These are phyloP conservation scores for Iselma pallidipennis DNA, from an alignment of 2,888 invertebrate genomes.

Conservation along the genomic window DNA sequence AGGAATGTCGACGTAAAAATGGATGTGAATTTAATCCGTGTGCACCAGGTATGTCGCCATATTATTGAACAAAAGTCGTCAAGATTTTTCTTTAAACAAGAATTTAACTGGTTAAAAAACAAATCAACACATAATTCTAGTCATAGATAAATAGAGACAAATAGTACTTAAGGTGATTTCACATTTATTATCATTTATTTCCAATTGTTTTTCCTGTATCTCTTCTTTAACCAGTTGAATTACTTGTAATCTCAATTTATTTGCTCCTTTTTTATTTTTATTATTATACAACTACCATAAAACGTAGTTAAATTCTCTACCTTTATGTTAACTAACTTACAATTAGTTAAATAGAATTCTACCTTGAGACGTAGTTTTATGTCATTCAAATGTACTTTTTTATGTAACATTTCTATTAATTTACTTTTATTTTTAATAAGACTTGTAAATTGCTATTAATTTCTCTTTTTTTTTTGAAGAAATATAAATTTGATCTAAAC, in stretches of 20 bases:
- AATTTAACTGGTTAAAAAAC: neutral
- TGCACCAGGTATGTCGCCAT: constrained; percentile 61
- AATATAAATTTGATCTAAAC: constrained; percentile 28
- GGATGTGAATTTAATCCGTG: constrained; percentile 75
- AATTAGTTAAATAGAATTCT: neutral
- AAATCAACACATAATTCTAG: no score
- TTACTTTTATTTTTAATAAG: neutral
- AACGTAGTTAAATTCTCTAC: neutral
- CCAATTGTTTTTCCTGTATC: neutral
- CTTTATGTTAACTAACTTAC: neutral
- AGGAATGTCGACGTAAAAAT: constrained; percentile 65
- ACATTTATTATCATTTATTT: no score
- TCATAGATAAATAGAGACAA: neutral
- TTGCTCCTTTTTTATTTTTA: no score
- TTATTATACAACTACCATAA: neutral
- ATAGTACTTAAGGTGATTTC: neutral
- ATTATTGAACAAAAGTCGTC: constrained; percentile 4
- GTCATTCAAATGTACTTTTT: neutral
- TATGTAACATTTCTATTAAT: neutral
- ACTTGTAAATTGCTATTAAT: neutral
- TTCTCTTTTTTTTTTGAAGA: constrained; percentile 19
- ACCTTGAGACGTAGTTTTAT: neutral
- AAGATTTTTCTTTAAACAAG: neutral
- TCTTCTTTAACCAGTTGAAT: neutral
- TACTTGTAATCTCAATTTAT: neutral